Percentiles rank a stretch among this genome's conserved stretches.
These are phyloP conservation scores for Phenacoccus solenopsis DNA, from an alignment of 1,140 invertebrate genomes.

Conservation along the genomic window DNA sequence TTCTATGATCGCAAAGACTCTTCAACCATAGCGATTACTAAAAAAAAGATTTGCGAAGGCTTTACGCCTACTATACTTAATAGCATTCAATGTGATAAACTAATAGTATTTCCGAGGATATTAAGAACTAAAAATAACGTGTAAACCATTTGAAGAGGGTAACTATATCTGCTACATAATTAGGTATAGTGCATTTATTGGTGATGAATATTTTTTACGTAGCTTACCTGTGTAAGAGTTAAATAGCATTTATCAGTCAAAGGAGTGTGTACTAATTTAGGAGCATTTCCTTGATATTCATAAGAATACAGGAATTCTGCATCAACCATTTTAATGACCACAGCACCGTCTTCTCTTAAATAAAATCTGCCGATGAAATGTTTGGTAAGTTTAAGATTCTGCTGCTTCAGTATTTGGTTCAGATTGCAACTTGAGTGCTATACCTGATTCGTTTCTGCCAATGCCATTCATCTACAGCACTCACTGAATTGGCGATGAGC, in stretches of 20 bases:
- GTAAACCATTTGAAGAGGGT: too few relatives aligned
- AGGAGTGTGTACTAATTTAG: conserved; percentile 82
- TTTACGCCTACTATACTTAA: too few relatives aligned
- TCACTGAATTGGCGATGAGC: conserved; percentile 54
- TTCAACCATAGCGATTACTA: too few relatives aligned
- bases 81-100: too few relatives aligned
- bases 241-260: conserved; percentile 93
- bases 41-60: too few relatives aligned
- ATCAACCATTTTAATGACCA: conserved; percentile 63
- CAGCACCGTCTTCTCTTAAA: conserved; percentile 38
- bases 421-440: not conserved
- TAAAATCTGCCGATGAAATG: conserved; percentile 37
- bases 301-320: conserved; percentile 91
- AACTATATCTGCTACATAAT: too few relatives aligned
- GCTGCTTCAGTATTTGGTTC: too few relatives aligned
- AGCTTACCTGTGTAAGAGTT: conserved; percentile 70
- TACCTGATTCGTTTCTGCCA: conserved; percentile 94
- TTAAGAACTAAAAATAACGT: too few relatives aligned
- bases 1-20: too few relatives aligned
- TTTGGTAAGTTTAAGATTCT: not conserved
- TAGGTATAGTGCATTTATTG: too few relatives aligned
- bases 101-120: too few relatives aligned
- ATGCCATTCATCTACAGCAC: conserved; percentile 60
- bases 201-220: too few relatives aligned
- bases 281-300: conserved; percentile 90